Base-by-base conservation (phyloP, 2,888 invertebrate genomes). In the Acrobasis repandana region DNA sequence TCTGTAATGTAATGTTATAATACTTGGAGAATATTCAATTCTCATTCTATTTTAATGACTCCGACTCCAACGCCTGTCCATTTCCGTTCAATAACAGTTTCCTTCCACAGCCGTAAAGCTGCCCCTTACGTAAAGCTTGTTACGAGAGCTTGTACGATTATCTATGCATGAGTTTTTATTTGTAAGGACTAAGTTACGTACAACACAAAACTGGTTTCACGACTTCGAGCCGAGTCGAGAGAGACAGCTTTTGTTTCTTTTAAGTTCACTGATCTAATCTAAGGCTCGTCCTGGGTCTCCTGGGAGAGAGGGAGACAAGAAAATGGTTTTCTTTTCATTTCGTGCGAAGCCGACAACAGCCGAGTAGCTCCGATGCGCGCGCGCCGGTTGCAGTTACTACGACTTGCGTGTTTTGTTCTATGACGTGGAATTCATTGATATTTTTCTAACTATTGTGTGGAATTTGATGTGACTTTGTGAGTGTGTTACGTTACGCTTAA, bases 31-130 rank as follows among this genome's bases (percentile, higher is more conserved):
- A 49, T 72, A 74, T 77, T 73, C 75, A 74, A 77, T 74, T 75
- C 68, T 72, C 66, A 70, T 73, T 73, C 66, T 73, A 70, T 75
- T 77, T 77, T 77, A 82, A 83, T 81, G 69, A 73, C 68, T 71
- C 43, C 28, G 6, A 28, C 8, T 28, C 68, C 67, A 69, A 70
- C 72, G 72, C 73, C 75, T 74, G 79, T 81, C 81, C 84, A 87
- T 90, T 87, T 90, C 89, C 90, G 90, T 76, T 83, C 82, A 68
- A 79, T 86, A 88, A 88, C 85, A 84, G 81, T 85, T 89, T 89
- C 88, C 87, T 86, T 80, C 82, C 82, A 82, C 70, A 69, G 71
- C 70, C 63, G 65, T 74, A 74, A 74, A 72, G 63, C 71, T 69
- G 71, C 69, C 77, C 80, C 76, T 78, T 80, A 78, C 73, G 73